Conservation (phyloP, 1,140 invertebrate species). For the Manduca sexta region DNA sequence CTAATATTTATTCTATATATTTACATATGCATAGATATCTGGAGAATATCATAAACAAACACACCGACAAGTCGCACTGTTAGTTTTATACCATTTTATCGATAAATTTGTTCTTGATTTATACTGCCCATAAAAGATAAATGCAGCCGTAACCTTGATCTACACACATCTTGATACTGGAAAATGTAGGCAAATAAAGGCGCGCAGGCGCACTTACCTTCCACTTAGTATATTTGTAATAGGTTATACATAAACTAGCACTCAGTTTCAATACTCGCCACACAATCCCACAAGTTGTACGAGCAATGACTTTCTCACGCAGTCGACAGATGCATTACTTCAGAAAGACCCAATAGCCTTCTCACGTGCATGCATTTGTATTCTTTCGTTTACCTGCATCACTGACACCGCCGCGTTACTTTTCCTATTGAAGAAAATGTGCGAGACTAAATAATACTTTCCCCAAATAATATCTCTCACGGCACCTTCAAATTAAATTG, state of each 20-base stretch:
- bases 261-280: background rate
- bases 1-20: conserved; percentile 54
- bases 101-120: conserved; percentile 71
- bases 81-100: conserved; percentile 70
- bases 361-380: conserved; percentile 9
- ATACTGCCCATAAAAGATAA: conserved; percentile 64
- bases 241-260: background rate
- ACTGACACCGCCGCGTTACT: conserved; percentile 20
- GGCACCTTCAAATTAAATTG: too few relatives aligned
- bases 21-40: conserved; percentile 59
- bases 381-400: conserved; percentile 38
- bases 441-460: too few relatives aligned
- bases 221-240: conserved; percentile 12
- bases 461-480: too few relatives aligned
- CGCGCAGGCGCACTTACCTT: conserved; percentile 14
- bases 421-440: too few relatives aligned
- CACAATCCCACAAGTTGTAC: conserved; percentile 14
- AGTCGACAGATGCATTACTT: conserved; percentile 14
- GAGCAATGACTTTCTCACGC: conserved; percentile 27
- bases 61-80: conserved; percentile 68
- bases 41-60: conserved; percentile 62
- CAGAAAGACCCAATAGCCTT: conserved; percentile 11
- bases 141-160: conserved; percentile 64
- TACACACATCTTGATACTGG: conserved; percentile 50
- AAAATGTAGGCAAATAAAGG: conserved; percentile 55